Percentiles rank a stretch among this genome's conserved stretches.
Conservation (phyloP, 2,797 vertebrate genomes). For the Sphaeramia orbicularis region DNA sequence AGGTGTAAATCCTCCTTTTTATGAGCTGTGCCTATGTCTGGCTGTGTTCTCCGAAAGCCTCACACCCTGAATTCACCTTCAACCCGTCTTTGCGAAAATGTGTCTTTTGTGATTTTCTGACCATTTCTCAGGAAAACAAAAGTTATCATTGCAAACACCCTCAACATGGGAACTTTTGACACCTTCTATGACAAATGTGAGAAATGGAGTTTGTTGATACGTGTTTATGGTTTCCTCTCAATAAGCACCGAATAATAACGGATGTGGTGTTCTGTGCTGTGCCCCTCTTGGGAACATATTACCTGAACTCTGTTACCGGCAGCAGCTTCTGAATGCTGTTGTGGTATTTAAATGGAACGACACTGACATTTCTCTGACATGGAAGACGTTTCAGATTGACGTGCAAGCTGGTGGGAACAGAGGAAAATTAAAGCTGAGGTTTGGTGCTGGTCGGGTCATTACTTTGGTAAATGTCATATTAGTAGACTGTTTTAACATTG, state of each 20-base stretch:
- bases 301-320: slow-evolving; percentile 47
- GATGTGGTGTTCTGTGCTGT: slow-evolving; percentile 61
- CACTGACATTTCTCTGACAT: slow-evolving; percentile 51
- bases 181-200: slow-evolving; percentile 25
- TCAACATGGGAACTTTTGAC: slow-evolving; percentile 41
- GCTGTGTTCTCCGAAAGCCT: neutral
- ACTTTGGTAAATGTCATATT: slow-evolving; percentile 31
- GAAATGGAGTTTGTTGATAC: slow-evolving; percentile 10
- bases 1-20: neutral
- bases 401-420: slow-evolving; percentile 23
- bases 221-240: slow-evolving; percentile 50
- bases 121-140: slow-evolving; percentile 75
- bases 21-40: neutral
- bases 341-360: slow-evolving; percentile 63
- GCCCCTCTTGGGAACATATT: slow-evolving; percentile 32
- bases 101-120: slow-evolving; percentile 27
- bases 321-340: slow-evolving; percentile 29
- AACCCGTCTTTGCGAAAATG: slow-evolving; percentile 6
- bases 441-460: slow-evolving; percentile 17
- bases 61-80: too few species aligned
- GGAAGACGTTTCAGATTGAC: slow-evolving; percentile 47
- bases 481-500: slow-evolving; percentile 18
- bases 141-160: slow-evolving; percentile 28
- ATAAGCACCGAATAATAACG: slow-evolving; percentile 37
- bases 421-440: slow-evolving; percentile 56